phyloP scores from a whole-genome alignment of 2,113 vertebrate species.

The Plotosus lineatus region DNA sequence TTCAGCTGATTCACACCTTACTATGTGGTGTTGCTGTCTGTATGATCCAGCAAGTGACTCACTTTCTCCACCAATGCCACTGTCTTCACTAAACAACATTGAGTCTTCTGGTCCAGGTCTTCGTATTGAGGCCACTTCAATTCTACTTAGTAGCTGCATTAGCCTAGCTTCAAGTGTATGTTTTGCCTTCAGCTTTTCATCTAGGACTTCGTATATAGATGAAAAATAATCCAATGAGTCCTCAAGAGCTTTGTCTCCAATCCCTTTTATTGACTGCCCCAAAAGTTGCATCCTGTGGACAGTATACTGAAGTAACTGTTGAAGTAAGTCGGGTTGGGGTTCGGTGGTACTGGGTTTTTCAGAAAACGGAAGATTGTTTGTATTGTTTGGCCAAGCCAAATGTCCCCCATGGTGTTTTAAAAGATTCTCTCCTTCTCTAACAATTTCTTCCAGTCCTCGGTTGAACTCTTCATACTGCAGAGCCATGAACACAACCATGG shows the following conservation, averaged over 20 bases:
- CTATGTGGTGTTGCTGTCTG: slow-evolving; percentile 57
- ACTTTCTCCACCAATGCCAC: slow-evolving; percentile 88
- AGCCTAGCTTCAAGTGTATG: slow-evolving; percentile 75
- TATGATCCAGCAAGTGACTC: slow-evolving; percentile 80
- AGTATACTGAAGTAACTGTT: slow-evolving; percentile 91
- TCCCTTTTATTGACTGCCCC: slow-evolving; percentile 70
- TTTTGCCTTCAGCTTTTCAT: slow-evolving; percentile 80
- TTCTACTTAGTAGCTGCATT: slow-evolving; percentile 70
- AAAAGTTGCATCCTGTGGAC: slow-evolving; percentile 84
- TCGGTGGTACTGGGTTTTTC: slow-evolving; percentile 59
- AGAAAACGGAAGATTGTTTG: slow-evolving; percentile 63
- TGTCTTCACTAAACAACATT: slow-evolving; percentile 89
- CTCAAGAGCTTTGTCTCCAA: slow-evolving; percentile 79
- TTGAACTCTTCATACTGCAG: slow-evolving; percentile 84
- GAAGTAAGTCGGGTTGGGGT: slow-evolving; percentile 83
- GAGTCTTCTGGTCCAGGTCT: slow-evolving; percentile 75
- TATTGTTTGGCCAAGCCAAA: slow-evolving; percentile 80
- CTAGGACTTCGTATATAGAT: slow-evolving; percentile 77
- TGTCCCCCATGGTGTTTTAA: slow-evolving; percentile 79
- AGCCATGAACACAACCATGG: slow-evolving; percentile 84
- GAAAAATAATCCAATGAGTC: slow-evolving; percentile 80
- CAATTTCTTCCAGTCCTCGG: slow-evolving; percentile 81
- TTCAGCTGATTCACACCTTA: slow-evolving; percentile 70
- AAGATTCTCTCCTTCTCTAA: slow-evolving; percentile 80
- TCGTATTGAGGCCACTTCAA: slow-evolving; percentile 77